Base-by-base conservation (phyloP, 1,140 invertebrate genomes). In the Scaptodrosophila lebanonensis region DNA sequence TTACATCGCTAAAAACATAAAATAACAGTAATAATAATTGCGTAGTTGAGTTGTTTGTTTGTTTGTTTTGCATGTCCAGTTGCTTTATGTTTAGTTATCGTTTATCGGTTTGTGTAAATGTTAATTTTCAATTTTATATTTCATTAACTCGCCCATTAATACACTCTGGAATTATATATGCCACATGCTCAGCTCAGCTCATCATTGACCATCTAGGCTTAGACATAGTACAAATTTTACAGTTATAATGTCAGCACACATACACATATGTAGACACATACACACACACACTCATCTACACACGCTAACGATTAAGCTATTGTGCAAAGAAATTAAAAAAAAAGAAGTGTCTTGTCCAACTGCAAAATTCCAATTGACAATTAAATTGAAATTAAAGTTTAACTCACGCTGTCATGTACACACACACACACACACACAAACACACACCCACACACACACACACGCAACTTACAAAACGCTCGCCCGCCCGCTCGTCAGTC, bases 41-140 rank as follows among this genome's bases (percentile, higher is more conserved):
- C 57, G 45, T 73, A 68, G 69, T 56, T 68, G 49, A 63, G 35
- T 61, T 71, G 67, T 63, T 58, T 25, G 8, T 70, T 63, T 60
- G 49, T 68, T 40, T 66, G 60, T 60, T 64, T 68, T 73, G 71
- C 66, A 72, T 65, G 70, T 52, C 52, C 52, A 25, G 64, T 61
- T 47, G 50, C 57, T 47, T 38, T 62, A 25, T 25, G n/a, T 25
- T 4, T 25, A 25, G 22, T 25, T 25, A n/a, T 25, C 3, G 22
- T 25, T 25, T 25, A 25, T 25, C 8, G n/a, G n/a, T n/a, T n/a
- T n/a, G n/a, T 25, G 22, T 25, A 4, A 48, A 51, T 12, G 15
- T 45, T 50, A 40, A 15, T 18, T 13, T 8, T 40, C 39, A 4
- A 36, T 12, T 12, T 20, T 25, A 33, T 51, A 33, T 54, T 61